Evolutionary conservation across 1,140 invertebrate species (phyloP).

Genomic region (Drosophila malerkotliana): DNA sequence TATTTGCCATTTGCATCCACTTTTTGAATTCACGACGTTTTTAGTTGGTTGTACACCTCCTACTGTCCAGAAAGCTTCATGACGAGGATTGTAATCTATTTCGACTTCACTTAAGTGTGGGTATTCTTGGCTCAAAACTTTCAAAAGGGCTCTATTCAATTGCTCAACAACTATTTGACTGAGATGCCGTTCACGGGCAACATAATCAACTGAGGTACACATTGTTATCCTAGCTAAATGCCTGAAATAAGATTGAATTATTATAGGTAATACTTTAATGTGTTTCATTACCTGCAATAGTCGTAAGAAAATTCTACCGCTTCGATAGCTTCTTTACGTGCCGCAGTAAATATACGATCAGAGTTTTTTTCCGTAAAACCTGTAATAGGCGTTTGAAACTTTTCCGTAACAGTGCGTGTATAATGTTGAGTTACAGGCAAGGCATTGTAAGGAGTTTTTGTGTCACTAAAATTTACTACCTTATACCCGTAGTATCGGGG

Average conservation of each 20-base stretch:
- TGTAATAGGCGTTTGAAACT: slow-evolving; percentile 63
- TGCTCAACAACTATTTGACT: slow-evolving; percentile 86
- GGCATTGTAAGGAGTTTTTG: slow-evolving; percentile 87
- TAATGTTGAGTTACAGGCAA: slow-evolving; percentile 88
- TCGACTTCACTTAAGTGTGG: slow-evolving; percentile 88
- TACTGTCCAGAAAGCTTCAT: slow-evolving; percentile 92
- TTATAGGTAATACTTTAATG: background rate
- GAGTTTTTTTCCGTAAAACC: slow-evolving; percentile 45
- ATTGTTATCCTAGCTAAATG: background rate
- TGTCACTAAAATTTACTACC: slow-evolving; percentile 86
- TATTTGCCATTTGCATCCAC: slow-evolving; percentile 81
- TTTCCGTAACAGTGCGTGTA: slow-evolving; percentile 88
- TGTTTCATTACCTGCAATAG: slow-evolving; percentile 48
- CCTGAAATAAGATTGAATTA: slow-evolving; percentile 8
- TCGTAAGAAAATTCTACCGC: slow-evolving; percentile 67
- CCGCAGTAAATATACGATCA: slow-evolving; percentile 42
- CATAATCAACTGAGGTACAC: slow-evolving; percentile 31
- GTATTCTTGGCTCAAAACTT: slow-evolving; percentile 85
- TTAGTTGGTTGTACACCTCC: slow-evolving; percentile 87
- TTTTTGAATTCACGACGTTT: slow-evolving; percentile 82
- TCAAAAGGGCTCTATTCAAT: slow-evolving; percentile 88
- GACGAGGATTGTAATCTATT: slow-evolving; percentile 89
- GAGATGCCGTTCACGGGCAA: slow-evolving; percentile 51
- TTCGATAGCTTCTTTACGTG: slow-evolving; percentile 60
- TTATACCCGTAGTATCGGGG: slow-evolving; percentile 91